Base-by-base conservation (phyloP, 1,140 invertebrate genomes). In the Drosophila ogumai region DNA sequence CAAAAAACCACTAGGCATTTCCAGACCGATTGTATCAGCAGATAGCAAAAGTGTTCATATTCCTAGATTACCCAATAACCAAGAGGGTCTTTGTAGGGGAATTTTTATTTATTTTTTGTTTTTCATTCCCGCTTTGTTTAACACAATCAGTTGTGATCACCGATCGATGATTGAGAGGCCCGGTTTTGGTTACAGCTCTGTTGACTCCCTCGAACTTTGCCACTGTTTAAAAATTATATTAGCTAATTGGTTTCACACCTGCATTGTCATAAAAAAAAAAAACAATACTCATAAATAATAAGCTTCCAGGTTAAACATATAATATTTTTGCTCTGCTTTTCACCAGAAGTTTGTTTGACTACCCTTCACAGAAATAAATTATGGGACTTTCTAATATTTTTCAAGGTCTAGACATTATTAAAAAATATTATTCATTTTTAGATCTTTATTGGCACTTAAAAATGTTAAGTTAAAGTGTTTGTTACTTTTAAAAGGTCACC, bases 1-100 rank as follows among this genome's bases (percentile, higher is more conserved):
- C 65, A 50, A 58, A 19, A 19, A 19, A 19, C 46, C n/a, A 63
- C n/a, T 15, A 13, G 43, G n/a, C 22, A 40, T 22, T 38, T 61
- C 22, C 47, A 68, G 22, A 4, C 9, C 17, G 67, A 74, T 74
- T 54, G 19, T 74, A 74, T 74, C 68, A 54, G 57, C 25, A 74
- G 69, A 74, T 63, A 74, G 38, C 34, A 50, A 47, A 41, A 34
- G 44, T 31, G 44, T 50, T 72, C n/a, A 22, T 49, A 72, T 49
- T 72, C n/a, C 28, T 58, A 72, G 66, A 75, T 65, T 75, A 75
- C 38, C 52, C 52, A 55, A 38, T 19, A 38, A n/a, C 2, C 34
- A 32, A 17, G 13, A 10, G 34, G 49, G 31, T 5, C 41, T 66
- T 17, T 36, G 7, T 28, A 17, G 68, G 65, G 65, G 31, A 34